Evolutionary conservation across 2,113 vertebrate genomes (phyloP), one percentile per base, ranked within the genome.

Genomic region (Phylloscopus trochiloides): DNA sequence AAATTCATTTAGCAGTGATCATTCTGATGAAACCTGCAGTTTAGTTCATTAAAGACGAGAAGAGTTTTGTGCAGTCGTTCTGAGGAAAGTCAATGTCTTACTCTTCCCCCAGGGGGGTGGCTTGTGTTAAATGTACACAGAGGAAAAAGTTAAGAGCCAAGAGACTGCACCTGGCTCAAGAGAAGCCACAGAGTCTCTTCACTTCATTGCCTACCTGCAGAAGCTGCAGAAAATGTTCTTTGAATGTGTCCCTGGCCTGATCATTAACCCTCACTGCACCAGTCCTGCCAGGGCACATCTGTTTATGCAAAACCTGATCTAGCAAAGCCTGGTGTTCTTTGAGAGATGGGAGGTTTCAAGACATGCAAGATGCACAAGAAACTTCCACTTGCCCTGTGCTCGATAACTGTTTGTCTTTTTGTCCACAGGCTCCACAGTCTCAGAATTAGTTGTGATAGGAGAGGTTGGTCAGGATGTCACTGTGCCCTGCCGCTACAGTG

Each of bases 401-500:
- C 54, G 57, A 6, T 47, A n/a, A 2, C 14, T 3, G 0, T 38
- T 73, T 75, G 70, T 67, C 13, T 59, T 59, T 77, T 36, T 63
- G 14, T 36, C 32, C 54, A 3, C 76, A 98, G 97, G 76, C 36
- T 40, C 43, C 43, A 17, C 71, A 0, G 42, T 10, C 6, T 93
- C 66, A 0, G 52, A 17, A 8, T 5, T 0, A 0, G 2, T 11
- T 8, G 92, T 99, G 81, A 82, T 2, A 21, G 98, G 98, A 51
- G 17, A 65, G 7, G 78, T 75, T 25, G 98, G 98, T 25, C 95
- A 97, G 55, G 19, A 97, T 7, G 19, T 98, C 86, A 98, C 95
- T 0, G 78, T 99, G 48, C 97, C 98, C 50, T 99, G 99, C 58
- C 29, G 0, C 18, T 98, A 99, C 91, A 84, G 18, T 0, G 83